Evolutionary conservation across 1,140 invertebrate genomes (phyloP).

Genomic region (Saccostrea echinata): DNA sequence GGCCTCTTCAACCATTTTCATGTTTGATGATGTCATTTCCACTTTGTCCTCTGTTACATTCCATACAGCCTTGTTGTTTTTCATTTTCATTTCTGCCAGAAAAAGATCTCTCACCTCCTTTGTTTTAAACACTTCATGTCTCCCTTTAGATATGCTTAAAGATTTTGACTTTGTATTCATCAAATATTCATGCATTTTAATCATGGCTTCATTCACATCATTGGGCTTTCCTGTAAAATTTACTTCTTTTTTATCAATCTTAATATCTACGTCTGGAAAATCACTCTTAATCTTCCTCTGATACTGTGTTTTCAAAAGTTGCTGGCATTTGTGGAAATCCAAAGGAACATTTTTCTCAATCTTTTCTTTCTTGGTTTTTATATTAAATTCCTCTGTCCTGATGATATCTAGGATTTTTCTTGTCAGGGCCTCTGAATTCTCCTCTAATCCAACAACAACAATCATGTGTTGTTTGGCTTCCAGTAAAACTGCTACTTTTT

Average conservation of each 20-base stretch:
- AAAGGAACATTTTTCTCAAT: constrained; percentile 27
- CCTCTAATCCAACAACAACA: constrained; percentile 38
- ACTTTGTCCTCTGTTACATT: constrained; percentile 1
- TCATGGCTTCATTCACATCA: background rate
- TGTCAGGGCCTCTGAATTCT: background rate
- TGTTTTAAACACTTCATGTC: constrained; percentile 21
- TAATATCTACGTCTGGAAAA: constrained; percentile 37
- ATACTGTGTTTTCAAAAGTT: constrained; percentile 39
- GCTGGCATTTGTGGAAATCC: constrained; percentile 36
- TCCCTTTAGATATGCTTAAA: constrained; percentile 41
- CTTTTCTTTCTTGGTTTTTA: background rate
- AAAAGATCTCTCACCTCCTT: constrained; percentile 9
- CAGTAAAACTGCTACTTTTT: constrained; percentile 40
- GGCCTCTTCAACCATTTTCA: background rate
- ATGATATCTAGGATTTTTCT: constrained; percentile 2
- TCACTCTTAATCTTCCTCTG: background rate
- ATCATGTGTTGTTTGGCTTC: constrained; percentile 24
- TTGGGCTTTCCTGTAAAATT: background rate
- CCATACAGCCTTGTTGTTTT: constrained; percentile 39
- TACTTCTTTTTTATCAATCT: constrained; percentile 43
- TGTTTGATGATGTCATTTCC: constrained; percentile 35
- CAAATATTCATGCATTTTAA: constrained; percentile 40
- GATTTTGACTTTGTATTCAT: background rate
- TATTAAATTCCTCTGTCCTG: background rate
- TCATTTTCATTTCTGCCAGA: constrained; percentile 31